phyloP scores from a whole-genome alignment of 1,140 invertebrate genomes.

The Caligus rogercresseyi region DNA sequence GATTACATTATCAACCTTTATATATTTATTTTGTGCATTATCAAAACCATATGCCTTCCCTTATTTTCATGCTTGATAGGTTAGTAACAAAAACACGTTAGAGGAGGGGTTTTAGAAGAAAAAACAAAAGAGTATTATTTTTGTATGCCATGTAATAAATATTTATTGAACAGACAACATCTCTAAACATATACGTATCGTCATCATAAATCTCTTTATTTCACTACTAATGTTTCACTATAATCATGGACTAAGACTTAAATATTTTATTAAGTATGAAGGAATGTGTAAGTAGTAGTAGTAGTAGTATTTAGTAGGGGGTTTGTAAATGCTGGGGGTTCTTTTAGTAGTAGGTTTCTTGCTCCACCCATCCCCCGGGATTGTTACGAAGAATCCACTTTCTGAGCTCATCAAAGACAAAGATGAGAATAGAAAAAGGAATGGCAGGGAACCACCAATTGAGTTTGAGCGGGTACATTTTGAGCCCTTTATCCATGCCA shows the following conservation, averaged over 20 bases:
- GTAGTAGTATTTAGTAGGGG: no score
- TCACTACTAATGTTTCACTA: background rate
- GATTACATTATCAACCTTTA: no score
- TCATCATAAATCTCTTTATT: background rate
- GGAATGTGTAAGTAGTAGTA: background rate
- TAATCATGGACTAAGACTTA: background rate
- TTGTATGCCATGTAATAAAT: background rate
- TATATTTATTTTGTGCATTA: no score
- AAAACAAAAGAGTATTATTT: background rate
- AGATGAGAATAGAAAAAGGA: slow-evolving; percentile 54
- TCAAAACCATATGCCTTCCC: no score
- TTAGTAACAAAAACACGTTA: no score
- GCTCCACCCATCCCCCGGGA: slow-evolving; percentile 49
- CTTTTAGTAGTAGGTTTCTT: slow-evolving; percentile 58
- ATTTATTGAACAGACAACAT: background rate
- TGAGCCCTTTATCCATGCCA: slow-evolving; percentile 43
- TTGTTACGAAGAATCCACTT: slow-evolving; percentile 43
- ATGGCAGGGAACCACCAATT: slow-evolving; percentile 56
- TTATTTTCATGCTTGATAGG: no score
- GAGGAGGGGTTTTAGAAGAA: background rate
- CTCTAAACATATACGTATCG: no score
- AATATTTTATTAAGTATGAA: background rate
- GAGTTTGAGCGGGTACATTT: slow-evolving; percentile 37
- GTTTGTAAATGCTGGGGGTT: no score
- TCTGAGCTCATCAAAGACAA: slow-evolving; percentile 56